A percentile compares a stretch with the other conserved stretches of the same genome.
Evolutionary conservation across 2,888 invertebrate species (phyloP).

Genomic region (Lithophane leautieri): DNA sequence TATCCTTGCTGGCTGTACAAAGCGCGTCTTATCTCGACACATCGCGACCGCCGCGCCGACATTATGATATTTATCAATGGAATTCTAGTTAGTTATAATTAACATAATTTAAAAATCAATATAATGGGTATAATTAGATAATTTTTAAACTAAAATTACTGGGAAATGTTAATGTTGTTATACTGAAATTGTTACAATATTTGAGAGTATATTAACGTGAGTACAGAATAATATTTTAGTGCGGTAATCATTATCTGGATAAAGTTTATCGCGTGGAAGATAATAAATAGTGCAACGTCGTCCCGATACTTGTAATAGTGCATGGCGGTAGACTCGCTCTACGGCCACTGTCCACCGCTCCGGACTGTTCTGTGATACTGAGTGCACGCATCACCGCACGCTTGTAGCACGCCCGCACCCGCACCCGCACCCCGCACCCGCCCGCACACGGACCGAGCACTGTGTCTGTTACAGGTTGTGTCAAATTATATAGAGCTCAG

Average conservation of each 20-base stretch:
- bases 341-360: conserved; percentile 38
- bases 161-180: conserved; percentile 90
- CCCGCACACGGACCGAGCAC: conserved; percentile 50
- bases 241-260: conserved; percentile 80
- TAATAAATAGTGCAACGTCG: conserved; percentile 82
- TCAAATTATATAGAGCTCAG: conserved; percentile 67
- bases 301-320: conserved; percentile 68
- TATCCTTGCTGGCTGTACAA: conserved; percentile 47
- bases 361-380: conserved; percentile 65
- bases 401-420: conserved; percentile 40
- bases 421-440: conserved; percentile 36
- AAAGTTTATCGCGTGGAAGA: conserved; percentile 82
- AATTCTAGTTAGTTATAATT: conserved; percentile 86
- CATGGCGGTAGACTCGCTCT: conserved; percentile 43
- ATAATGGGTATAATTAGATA: conserved; percentile 86
- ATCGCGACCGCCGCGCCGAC: conserved; percentile 58
- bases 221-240: conserved; percentile 85
- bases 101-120: conserved; percentile 79
- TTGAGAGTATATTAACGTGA: conserved; percentile 90
- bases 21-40: conserved; percentile 41
- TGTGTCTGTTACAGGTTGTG: conserved; percentile 71
- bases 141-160: conserved; percentile 82
- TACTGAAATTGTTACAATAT: conserved; percentile 91
- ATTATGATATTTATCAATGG: conserved; percentile 77
- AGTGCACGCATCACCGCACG: conserved; percentile 46